Conservation (phyloP, 2,113 vertebrate genomes). For the Bubo blakistoni region DNA sequence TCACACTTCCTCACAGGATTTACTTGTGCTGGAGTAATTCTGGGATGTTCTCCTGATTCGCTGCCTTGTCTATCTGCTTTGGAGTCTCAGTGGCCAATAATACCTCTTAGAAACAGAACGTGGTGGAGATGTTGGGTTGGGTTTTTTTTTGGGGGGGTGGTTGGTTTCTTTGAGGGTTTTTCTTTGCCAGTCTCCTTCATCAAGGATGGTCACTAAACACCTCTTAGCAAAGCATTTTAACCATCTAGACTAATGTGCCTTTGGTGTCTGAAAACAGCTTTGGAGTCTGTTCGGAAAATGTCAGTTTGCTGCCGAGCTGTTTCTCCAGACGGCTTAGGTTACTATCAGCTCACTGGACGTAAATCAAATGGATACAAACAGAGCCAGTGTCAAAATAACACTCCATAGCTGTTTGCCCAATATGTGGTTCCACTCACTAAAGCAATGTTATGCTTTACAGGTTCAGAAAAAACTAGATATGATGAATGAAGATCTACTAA, state of each 20-base stretch:
- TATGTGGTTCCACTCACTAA: not conserved
- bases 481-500: constrained; percentile 93
- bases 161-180: not conserved
- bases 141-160: not conserved
- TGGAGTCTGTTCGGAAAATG: not conserved
- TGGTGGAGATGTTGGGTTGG: not conserved
- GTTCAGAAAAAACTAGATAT: constrained; percentile 97
- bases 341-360: not conserved
- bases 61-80: not conserved
- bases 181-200: not conserved
- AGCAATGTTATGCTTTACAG: constrained; percentile 59
- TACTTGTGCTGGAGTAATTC: not conserved
- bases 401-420: not conserved
- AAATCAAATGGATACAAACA: not conserved
- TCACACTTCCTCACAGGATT: not conserved
- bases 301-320: not conserved
- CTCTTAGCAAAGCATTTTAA: not conserved
- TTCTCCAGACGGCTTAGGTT: not conserved
- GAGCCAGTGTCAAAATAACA: not conserved
- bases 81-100: not conserved
- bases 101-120: not conserved
- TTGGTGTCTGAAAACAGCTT: not conserved
- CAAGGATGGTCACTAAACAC: not conserved
- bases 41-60: not conserved
- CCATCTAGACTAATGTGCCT: not conserved